A percentile compares a stretch with the other conserved stretches of the same genome.
Evolutionary conservation across 2,797 vertebrate genomes (phyloP).

Genomic region (Acanthopagrus latus): DNA sequence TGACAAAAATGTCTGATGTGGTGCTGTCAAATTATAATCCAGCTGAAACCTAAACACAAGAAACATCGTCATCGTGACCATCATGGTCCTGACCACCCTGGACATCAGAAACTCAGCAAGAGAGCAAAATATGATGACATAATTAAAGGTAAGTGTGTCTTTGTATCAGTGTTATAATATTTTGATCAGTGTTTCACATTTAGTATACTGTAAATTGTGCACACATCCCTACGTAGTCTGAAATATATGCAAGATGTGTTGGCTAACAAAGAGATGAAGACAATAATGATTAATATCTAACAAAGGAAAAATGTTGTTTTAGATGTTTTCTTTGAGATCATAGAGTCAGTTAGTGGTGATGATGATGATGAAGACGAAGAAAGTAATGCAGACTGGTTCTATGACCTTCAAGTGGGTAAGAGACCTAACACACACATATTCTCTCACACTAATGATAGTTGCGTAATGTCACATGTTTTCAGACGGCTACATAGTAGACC

Average conservation of each 20-base stretch:
- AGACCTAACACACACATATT: neutral
- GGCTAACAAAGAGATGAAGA: neutral
- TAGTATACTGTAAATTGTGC: neutral
- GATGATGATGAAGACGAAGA: constrained; percentile 69
- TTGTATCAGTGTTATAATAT: neutral
- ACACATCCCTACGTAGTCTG: neutral
- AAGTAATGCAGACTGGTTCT: constrained; percentile 73
- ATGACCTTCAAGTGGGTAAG: constrained; percentile 79
- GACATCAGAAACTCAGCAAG: accelerated
- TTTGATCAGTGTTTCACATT: neutral
- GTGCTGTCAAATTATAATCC: constrained; percentile 8
- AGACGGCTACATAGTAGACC: neutral
- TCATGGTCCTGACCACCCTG: neutral
- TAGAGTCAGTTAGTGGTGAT: constrained; percentile 22
- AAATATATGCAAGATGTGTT: neutral
- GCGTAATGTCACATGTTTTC: neutral
- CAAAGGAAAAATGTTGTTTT: constrained; percentile 17
- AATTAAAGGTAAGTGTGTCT: constrained; percentile 48
- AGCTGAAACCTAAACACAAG: constrained; percentile 62
- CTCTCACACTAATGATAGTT: neutral
- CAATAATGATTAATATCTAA: constrained; percentile 10
- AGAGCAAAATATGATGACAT: constrained; percentile 24
- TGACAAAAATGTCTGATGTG: neutral
- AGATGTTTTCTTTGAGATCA: constrained; percentile 60
- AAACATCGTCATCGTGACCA: constrained; percentile 12